A percentile compares a stretch with the other conserved stretches of the same genome.
Conservation (phyloP, 2,797 vertebrate species). For the Enteromius fasciolatus region DNA sequence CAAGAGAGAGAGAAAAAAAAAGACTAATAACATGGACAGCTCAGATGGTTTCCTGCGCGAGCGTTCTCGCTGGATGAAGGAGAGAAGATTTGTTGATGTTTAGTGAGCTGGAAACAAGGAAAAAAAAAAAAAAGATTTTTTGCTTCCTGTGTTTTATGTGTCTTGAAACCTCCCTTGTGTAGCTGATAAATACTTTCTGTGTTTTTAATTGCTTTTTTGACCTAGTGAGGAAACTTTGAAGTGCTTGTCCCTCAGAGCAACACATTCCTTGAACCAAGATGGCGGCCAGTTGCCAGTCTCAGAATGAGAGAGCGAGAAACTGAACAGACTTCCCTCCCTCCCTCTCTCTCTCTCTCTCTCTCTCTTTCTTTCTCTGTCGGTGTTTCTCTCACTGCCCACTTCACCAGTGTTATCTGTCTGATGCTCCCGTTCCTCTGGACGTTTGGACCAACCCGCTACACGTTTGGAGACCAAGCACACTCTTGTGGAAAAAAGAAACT, state of each 20-base stretch:
- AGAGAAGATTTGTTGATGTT: slow-evolving; percentile 67
- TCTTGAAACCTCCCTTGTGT: slow-evolving; percentile 64
- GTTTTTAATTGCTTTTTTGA: slow-evolving; percentile 66
- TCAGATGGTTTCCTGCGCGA: slow-evolving; percentile 44
- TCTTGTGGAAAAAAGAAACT: slow-evolving; percentile 38
- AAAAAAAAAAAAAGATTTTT: slow-evolving; percentile 49
- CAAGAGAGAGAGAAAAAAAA: slow-evolving; percentile 61
- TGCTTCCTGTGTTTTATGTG: slow-evolving; percentile 69
- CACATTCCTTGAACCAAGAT: slow-evolving; percentile 76
- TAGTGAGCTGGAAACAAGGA: slow-evolving; percentile 66
- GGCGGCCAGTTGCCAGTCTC: slow-evolving; percentile 41
- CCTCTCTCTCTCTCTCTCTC: background rate
- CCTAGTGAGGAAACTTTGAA: slow-evolving; percentile 53
- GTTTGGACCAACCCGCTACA: slow-evolving; percentile 48
- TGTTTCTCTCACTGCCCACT: slow-evolving; percentile 55
- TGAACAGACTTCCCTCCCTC: slow-evolving; percentile 10
- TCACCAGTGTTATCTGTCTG: slow-evolving; percentile 46
- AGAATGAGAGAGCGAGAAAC: slow-evolving; percentile 39
- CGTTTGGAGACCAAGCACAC: slow-evolving; percentile 76
- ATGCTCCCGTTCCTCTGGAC: slow-evolving; percentile 42
- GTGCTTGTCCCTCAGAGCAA: slow-evolving; percentile 65
- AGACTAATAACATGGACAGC: slow-evolving; percentile 52
- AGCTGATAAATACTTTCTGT: slow-evolving; percentile 68
- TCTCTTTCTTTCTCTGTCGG: slow-evolving; percentile 11
- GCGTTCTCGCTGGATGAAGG: slow-evolving; percentile 58